Evolutionary conservation across 2,888 invertebrate genomes (phyloP), one percentile per base, ranked within the genome.

Genomic region (Temnothorax ravouxi): DNA sequence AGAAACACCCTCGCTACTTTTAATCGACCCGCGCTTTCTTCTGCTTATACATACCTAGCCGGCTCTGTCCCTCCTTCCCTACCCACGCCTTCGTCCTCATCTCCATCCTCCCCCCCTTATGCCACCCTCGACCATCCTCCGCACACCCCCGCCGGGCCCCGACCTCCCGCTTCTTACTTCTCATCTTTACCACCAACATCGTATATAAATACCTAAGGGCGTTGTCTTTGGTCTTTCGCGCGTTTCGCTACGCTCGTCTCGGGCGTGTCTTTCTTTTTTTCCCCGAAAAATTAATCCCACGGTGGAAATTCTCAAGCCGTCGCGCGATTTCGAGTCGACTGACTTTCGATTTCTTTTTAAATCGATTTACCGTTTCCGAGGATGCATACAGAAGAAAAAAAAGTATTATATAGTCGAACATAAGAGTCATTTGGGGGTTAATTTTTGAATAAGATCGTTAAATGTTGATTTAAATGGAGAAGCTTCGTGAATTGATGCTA

Each of bases 1-100:
- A 95, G 95, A 95, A 95, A 95, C 94, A 95, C 95, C 94, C 94
- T 95, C 94, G 95, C 95, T 95, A 95, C 95, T 95, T 95, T 95
- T 95, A 95, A 95, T 95, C 95, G 95, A 95, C 95, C 95, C 95
- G 93, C 93, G 95, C 94, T 95, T 94, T 95, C 95, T 94, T 94
- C 93, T 94, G 94, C 94, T 94, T 93, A 94, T 94, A 94, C 94
- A 94, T 94, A 93, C 94, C 93, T 93, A 93, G 92, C 91, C 93
- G 88, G 90, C 90, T 91, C 88, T 85, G 50, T 74, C 88, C 86
- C 83, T 88, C 76, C 84, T 83, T 84, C 72, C 87, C 86, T 77
- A 82, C 86, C 84, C 71, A 79, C 71, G 71, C 79, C 81, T 71
- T 85, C 88, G 82, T 87, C 88, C 87, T 89, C 89, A 88, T 89